Evolutionary conservation across 2,888 invertebrate species (phyloP).

Genomic region (Philopedon plagiatum): DNA sequence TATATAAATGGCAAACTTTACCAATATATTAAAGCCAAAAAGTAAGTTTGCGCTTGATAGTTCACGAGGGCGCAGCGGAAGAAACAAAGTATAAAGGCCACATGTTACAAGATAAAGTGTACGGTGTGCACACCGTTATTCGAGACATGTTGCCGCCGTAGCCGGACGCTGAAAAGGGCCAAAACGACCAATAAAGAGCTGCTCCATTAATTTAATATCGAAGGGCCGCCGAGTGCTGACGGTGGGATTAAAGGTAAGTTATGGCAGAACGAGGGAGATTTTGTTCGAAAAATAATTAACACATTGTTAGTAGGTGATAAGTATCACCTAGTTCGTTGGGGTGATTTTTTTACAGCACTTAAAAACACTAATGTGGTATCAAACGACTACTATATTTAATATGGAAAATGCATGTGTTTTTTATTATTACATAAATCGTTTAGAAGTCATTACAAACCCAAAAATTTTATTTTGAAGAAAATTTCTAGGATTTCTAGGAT

Average conservation of each 20-base stretch:
- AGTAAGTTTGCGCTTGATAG: conserved; percentile 17
- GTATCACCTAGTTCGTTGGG: background rate
- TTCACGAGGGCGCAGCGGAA: conserved; percentile 20
- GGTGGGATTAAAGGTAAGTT: conserved; percentile 35
- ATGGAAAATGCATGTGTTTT: too few species aligned
- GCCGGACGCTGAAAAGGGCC: conserved; percentile 40
- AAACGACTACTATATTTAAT: too few species aligned
- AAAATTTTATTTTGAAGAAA: too few species aligned
- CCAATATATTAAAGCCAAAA: conserved; percentile 18
- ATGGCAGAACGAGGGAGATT: background rate
- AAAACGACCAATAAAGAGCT: conserved; percentile 42
- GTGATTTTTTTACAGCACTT: background rate
- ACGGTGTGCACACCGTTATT: conserved; percentile 60
- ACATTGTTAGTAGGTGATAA: conserved; percentile 2
- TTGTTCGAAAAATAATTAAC: conserved; percentile 33
- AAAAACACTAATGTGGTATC: too few species aligned
- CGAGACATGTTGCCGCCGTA: conserved; percentile 39
- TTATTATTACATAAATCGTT: too few species aligned
- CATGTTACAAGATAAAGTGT: conserved; percentile 67
- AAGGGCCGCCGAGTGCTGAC: conserved; percentile 38
- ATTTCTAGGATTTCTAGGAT: too few species aligned
- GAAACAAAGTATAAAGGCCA: conserved; percentile 62
- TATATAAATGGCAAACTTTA: conserved; percentile 8
- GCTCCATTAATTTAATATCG: conserved; percentile 46
- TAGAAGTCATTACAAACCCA: too few species aligned